Percentiles rank a stretch among this genome's conserved stretches.
phyloP scores from a whole-genome alignment of 2,797 vertebrate species.

The Varecia variegata region DNA sequence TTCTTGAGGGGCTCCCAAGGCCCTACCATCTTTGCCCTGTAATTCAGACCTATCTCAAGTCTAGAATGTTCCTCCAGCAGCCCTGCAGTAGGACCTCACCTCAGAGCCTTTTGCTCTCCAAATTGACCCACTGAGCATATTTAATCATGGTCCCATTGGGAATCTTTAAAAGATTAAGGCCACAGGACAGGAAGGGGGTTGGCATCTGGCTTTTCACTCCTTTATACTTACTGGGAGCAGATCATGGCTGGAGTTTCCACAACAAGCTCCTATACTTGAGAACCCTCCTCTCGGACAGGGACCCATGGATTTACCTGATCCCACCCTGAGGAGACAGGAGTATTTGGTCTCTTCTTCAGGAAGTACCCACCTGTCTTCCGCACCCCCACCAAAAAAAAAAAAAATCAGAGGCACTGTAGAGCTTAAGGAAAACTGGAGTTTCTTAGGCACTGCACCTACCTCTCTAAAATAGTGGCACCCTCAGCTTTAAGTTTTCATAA shows the following conservation, averaged over 20 bases:
- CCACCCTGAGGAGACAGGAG: background rate
- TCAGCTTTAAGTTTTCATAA: conserved; percentile 38
- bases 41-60: background rate
- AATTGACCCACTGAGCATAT: background rate
- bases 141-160: background rate
- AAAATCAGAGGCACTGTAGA: conserved; percentile 10
- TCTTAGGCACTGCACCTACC: background rate
- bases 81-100: background rate
- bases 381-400: background rate
- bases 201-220: background rate
- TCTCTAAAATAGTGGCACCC: background rate
- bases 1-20: background rate
- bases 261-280: background rate
- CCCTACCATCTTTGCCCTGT: background rate
- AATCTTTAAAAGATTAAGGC: conserved; percentile 39
- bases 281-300: background rate
- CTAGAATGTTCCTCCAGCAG: background rate
- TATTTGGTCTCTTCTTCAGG: conserved; percentile 13
- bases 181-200: background rate
- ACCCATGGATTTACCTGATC: background rate
- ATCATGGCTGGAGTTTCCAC: conserved; percentile 4
- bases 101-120: background rate
- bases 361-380: background rate
- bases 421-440: background rate
- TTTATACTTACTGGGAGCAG: background rate